A percentile compares a stretch with the other conserved stretches of the same genome.
Evolutionary conservation across 1,140 invertebrate genomes (phyloP).

Genomic region (Bacillus rossius): DNA sequence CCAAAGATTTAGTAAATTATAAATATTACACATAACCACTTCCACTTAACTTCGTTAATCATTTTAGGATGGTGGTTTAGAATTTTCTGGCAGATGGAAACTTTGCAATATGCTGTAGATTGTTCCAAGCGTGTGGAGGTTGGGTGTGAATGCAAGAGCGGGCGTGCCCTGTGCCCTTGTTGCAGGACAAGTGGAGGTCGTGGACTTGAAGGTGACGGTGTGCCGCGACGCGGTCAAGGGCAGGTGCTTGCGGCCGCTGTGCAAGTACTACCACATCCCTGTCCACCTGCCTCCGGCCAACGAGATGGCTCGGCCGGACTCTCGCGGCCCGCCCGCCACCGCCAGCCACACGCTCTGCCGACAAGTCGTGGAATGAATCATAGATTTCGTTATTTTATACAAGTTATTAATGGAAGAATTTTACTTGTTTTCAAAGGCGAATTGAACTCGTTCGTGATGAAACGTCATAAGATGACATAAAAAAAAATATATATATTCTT

Average conservation of each 20-base stretch:
- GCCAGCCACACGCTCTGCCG: conserved; percentile 11
- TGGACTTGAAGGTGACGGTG: conserved; percentile 88
- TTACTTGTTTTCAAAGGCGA: conserved; percentile 10
- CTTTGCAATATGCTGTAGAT: too few relatives aligned
- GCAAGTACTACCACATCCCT: conserved; percentile 93
- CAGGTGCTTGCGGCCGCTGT: conserved; percentile 79
- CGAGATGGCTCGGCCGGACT: conserved; percentile 49
- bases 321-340: conserved; percentile 18
- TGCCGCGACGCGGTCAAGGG: conserved; percentile 91
- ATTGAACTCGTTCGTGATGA: conserved; percentile 16
- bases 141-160: too few relatives aligned
- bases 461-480: conserved; percentile 14
- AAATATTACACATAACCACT: too few relatives aligned
- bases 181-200: conserved; percentile 89
- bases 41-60: too few relatives aligned
- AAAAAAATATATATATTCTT: conserved; percentile 14
- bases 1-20: too few relatives aligned
- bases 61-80: too few relatives aligned
- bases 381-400: too few relatives aligned
- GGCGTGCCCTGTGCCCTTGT: conserved; percentile 15
- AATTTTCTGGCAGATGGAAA: too few relatives aligned
- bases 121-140: too few relatives aligned
- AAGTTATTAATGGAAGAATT: neutral
- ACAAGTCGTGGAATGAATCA: conserved; percentile 11
- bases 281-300: conserved; percentile 71